Evolutionary conservation across 2,797 vertebrate species (phyloP), one percentile per base, ranked within the genome.

Genomic region (Pseudochirops corinnae): DNA sequence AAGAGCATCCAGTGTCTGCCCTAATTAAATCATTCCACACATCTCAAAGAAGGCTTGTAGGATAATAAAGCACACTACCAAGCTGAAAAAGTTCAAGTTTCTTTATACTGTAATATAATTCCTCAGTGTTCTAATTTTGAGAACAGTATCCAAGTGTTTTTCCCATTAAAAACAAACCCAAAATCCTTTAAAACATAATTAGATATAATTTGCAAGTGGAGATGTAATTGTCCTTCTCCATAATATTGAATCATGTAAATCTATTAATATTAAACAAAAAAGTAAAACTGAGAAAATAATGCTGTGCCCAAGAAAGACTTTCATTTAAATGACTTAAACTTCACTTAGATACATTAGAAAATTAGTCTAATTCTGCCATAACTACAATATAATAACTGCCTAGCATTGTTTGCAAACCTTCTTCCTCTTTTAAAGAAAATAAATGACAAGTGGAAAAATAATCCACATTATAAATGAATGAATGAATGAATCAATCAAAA

Each of bases 41-140:
- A 55, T 53, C 55, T 91, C 55, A 53, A 91, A 91, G 50, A 33
- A 91, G 90, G 52, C 56, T 53, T 56, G 92, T 90, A 55, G 4
- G 26, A 60, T 93, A 95, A 96, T 91, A 67, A 55, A 96, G 0
- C 90, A 52, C 5, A 16, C 67, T 91, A 29, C 62, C 26, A 56
- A 60, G 10, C 24, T 39, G 53, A 95, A 39, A 93, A 96, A 96
- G 31, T 56, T 58, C 74, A 90, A n/a, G 56, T 55, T 96, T 96
- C 97, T 58, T 93, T 55, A 95, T 95, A 96, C 14, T 95, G 90
- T 93, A 95, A 95, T 96, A 31, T 92, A 94, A 94, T 96, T 56
- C 60, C 31, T 94, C 90, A 91, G 57, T 95, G 90, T 91, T 94
- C 58, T 95, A 94, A 96, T 97, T 97, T 97, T 56, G 60, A 90